Conservation (phyloP, 1,140 invertebrate species). For the Phenacoccus solenopsis region DNA sequence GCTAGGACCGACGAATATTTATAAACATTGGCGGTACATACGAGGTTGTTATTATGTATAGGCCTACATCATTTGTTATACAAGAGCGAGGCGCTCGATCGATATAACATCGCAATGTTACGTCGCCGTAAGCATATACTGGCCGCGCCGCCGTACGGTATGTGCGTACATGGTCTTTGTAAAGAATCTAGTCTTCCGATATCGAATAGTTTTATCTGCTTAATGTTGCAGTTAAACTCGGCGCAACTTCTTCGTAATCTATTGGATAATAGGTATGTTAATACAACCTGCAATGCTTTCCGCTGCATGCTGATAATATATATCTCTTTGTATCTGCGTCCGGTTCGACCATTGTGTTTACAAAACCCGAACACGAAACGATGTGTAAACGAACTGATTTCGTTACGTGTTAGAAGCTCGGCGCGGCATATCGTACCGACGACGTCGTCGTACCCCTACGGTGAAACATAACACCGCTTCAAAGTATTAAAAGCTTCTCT, state of each 20-base stretch:
- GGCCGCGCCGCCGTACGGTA: neutral
- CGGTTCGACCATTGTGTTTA: slow-evolving; percentile 1
- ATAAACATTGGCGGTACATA: neutral
- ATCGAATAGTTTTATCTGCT: neutral
- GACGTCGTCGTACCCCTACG: neutral
- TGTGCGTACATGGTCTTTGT: neutral
- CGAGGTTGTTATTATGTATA: neutral
- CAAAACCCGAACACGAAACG: neutral
- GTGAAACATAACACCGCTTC: too few species aligned
- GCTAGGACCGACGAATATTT: neutral
- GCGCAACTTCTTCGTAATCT: neutral
- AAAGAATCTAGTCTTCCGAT: slow-evolving; percentile 1
- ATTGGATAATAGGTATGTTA: neutral
- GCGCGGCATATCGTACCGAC: neutral
- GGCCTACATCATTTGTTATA: slow-evolving; percentile 1
- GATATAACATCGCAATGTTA: too few species aligned
- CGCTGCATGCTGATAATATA: neutral
- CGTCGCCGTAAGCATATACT: neutral
- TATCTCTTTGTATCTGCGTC: neutral
- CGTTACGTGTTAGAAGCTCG: neutral
- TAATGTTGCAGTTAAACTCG: neutral
- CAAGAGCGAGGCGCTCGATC: neutral
- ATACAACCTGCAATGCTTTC: neutral
- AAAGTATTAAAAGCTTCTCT: too few species aligned
- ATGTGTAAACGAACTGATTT: neutral